Conservation (phyloP, 1,140 invertebrate species). For the Oreohelix idahoensis region DNA sequence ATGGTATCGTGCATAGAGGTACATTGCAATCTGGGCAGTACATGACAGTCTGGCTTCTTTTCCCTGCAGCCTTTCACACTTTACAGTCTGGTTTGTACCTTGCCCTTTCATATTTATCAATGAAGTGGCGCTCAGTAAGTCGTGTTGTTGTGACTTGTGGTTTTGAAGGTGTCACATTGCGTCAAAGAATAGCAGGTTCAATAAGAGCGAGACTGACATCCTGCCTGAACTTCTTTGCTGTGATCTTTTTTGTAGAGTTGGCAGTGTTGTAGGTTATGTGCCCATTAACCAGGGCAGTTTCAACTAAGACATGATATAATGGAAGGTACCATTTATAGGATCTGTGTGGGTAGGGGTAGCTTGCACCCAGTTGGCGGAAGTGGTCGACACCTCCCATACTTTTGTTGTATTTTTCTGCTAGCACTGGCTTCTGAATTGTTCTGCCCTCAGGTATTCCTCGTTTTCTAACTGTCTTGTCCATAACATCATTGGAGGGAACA, state of each 20-base stretch:
- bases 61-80: too few relatives aligned
- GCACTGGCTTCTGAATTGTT: not conserved
- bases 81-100: too few relatives aligned
- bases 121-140: not conserved
- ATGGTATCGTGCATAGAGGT: too few relatives aligned
- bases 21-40: too few relatives aligned
- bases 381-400: slow-evolving; percentile 8
- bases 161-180: not conserved
- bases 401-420: not conserved
- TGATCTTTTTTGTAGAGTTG: not conserved
- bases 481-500: not conserved
- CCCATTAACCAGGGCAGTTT: not conserved
- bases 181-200: not conserved
- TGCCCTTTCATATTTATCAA: not conserved
- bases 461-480: not conserved
- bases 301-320: not conserved
- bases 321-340: not conserved
- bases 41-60: too few relatives aligned
- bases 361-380: not conserved
- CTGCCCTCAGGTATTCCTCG: too few relatives aligned
- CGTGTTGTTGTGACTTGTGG: not conserved
- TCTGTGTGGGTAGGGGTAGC: not conserved
- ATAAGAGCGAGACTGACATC: not conserved
- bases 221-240: not conserved
- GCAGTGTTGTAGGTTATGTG: not conserved